Evolutionary conservation across 2,888 invertebrate genomes (phyloP).

Genomic region (Elegia similella): DNA sequence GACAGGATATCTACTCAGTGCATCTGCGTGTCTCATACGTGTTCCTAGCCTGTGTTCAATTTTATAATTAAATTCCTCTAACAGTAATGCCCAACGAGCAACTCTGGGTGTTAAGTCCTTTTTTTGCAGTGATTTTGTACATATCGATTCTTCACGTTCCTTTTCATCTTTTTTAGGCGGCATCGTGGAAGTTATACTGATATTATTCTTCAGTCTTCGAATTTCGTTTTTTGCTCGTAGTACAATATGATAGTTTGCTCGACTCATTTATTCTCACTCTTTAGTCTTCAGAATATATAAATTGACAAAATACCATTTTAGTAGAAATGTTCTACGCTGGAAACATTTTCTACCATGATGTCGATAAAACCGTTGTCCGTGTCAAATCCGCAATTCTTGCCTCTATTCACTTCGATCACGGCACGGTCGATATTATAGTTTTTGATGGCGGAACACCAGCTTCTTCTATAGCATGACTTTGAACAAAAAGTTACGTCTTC

Average conservation of each 20-base stretch:
- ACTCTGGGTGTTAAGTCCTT: conserved; percentile 34
- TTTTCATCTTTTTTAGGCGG: conserved; percentile 20
- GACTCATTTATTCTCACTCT: not conserved
- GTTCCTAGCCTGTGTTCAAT: conserved; percentile 32
- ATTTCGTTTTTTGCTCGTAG: conserved; percentile 1
- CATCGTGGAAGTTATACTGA: conserved; percentile 14
- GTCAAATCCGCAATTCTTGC: not conserved
- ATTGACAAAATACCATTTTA: not conserved
- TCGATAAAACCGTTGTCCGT: not conserved
- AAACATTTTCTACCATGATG: not conserved
- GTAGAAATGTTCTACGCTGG: not conserved
- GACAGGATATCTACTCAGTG: conserved; percentile 29
- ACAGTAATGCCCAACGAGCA: conserved; percentile 31
- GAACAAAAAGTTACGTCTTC: not conserved
- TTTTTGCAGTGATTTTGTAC: conserved; percentile 29
- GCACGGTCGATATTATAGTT: not conserved
- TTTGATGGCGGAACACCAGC: not conserved
- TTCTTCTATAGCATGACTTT: not conserved
- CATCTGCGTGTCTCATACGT: conserved; percentile 31
- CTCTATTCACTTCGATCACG: not conserved
- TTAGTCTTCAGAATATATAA: not conserved
- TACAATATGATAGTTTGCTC: not conserved
- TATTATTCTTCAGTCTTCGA: not conserved
- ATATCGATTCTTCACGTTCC: conserved; percentile 14
- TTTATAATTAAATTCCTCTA: conserved; percentile 30